phyloP scores from a whole-genome alignment of 2,113 vertebrate species.

The Malurus cyaneus region DNA sequence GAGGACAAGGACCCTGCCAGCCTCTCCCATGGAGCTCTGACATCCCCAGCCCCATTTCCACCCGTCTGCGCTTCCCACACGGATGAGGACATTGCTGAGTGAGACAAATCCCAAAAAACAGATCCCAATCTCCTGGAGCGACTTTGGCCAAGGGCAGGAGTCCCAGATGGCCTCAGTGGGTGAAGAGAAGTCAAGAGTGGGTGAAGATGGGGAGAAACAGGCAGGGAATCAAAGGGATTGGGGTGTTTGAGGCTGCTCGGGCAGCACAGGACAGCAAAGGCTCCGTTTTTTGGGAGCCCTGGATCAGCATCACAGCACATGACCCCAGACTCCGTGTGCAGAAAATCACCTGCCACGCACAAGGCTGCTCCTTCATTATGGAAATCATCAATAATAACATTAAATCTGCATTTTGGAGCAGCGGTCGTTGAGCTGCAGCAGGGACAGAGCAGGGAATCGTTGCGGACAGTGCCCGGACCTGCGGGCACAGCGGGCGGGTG shows the following conservation, averaged over 20 bases:
- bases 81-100: background rate
- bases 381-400: accelerated
- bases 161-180: accelerated
- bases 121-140: background rate
- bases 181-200: background rate
- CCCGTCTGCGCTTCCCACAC: accelerated
- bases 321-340: accelerated
- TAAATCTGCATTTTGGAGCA: too few species aligned
- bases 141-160: background rate
- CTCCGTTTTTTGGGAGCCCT: accelerated
- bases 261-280: accelerated
- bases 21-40: background rate
- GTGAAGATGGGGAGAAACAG: background rate
- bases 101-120: background rate
- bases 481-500: background rate
- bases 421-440: accelerated
- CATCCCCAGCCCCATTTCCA: background rate
- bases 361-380: accelerated
- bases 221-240: accelerated
- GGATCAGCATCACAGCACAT: accelerated
- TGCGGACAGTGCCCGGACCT: background rate
- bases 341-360: accelerated
- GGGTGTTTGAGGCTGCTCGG: background rate
- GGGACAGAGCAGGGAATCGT: accelerated
- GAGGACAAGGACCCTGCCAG: background rate